Evolutionary conservation across 1,140 invertebrate species (phyloP), one percentile per base, ranked within the genome.

Genomic region (Andrena cerasifolii): DNA sequence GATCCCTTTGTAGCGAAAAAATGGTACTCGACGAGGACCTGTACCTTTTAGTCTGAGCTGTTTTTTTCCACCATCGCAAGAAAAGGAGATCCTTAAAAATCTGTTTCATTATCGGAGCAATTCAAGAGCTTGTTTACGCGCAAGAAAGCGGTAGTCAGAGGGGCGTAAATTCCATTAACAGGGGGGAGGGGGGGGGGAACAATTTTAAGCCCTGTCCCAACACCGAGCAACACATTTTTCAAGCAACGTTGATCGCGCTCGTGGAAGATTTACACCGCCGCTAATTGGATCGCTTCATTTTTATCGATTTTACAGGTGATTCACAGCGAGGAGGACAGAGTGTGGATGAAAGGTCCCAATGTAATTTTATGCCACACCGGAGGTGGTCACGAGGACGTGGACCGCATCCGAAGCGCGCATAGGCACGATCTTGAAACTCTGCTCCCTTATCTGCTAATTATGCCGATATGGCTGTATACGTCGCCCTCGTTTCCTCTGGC

Each of bases 311-410:
- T 40, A 14, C 49, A 90, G 88, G 86, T 89, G 10, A 90, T 91
- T 49, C 90, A 91, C 36, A 91, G 90, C 62, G 86, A 89, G 28
- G 90, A 89, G 68, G 90, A 91, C 47, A 80, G 63, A 75, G 85
- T 85, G 58, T 91, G 89, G 88, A 72, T 91, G 49, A 74, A 86
- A 68, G 80, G 82, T 47, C 16, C 72, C 8, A 71, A 86, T 14
- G 53, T 83, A 53, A 78, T 89, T 53, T 61, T 91, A 18, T 82
- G 82, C 49, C 65, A 83, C 31, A 86, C 21, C 18, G 89, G 85
- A 36, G 79, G 82, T 43, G 90, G 90, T 7, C 89, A 91, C 82
- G 79, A 87, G 24, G 88, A 90, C 33, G 78, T 91, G 16, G 77
- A 87, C 79, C 88, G 84, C 12, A 87, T 91, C 40, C 70, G 90